phyloP scores from a whole-genome alignment of 2,888 invertebrate species.

The Gryllus longicercus region DNA sequence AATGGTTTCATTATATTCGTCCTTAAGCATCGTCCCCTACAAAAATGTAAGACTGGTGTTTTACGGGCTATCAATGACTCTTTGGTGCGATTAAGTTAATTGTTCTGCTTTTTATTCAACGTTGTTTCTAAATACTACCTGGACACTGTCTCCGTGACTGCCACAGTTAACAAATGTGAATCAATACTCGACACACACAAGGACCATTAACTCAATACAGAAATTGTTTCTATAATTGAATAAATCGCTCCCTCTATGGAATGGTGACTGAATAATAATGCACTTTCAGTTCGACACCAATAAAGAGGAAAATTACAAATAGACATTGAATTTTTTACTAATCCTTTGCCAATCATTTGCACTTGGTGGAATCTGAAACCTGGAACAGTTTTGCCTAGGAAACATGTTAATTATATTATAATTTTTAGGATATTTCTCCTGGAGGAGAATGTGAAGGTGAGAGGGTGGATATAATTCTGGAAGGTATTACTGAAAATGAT shows the following conservation, averaged over 20 bases:
- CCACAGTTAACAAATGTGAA: slow-evolving; percentile 30
- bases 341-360: too few relatives aligned
- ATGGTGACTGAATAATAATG: slow-evolving; percentile 29
- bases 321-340: too few relatives aligned
- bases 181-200: slow-evolving; percentile 37
- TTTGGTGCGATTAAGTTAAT: slow-evolving; percentile 33
- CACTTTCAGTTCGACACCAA: too few relatives aligned
- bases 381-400: too few relatives aligned
- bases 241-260: slow-evolving; percentile 33
- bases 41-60: slow-evolving; percentile 34
- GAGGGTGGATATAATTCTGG: too few relatives aligned
- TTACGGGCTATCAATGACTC: not conserved
- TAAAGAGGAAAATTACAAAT: too few relatives aligned
- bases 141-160: slow-evolving; percentile 39
- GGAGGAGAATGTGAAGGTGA: too few relatives aligned
- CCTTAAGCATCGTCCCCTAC: slow-evolving; percentile 36
- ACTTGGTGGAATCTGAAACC: too few relatives aligned
- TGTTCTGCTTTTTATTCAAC: slow-evolving; percentile 35
- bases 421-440: too few relatives aligned
- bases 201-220: slow-evolving; percentile 37
- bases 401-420: too few relatives aligned
- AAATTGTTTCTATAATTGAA: slow-evolving; percentile 36
- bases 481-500: too few relatives aligned
- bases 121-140: slow-evolving; percentile 37
- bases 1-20: too few relatives aligned